Conservation (phyloP, 2,888 invertebrate species). For the Mythimna ferrago region DNA sequence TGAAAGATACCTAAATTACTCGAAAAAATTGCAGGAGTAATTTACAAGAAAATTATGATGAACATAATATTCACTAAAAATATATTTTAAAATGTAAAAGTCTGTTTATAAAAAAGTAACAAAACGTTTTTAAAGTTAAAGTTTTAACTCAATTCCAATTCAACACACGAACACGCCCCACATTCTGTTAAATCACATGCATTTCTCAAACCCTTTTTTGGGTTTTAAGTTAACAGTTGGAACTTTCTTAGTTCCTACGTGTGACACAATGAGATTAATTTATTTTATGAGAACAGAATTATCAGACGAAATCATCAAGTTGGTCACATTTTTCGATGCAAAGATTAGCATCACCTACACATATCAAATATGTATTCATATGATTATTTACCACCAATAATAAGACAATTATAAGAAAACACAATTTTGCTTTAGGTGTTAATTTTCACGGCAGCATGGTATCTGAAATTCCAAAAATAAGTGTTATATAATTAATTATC, state of each 20-base stretch:
- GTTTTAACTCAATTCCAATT: conserved; percentile 57
- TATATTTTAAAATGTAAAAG: conserved; percentile 1
- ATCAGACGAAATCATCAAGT: background rate
- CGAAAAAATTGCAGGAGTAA: background rate
- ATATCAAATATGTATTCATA: no score
- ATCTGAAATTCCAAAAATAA: background rate
- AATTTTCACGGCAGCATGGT: no score
- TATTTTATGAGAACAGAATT: conserved; percentile 10
- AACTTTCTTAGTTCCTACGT: conserved; percentile 40
- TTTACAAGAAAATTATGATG: background rate
- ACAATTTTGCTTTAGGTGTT: no score
- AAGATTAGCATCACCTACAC: no score
- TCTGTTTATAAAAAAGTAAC: conserved; percentile 1
- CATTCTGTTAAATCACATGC: conserved; percentile 59
- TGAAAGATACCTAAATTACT: no score
- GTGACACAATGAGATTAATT: conserved; percentile 44
- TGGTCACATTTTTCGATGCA: background rate
- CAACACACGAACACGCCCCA: conserved; percentile 59
- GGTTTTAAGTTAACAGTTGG: conserved; percentile 38
- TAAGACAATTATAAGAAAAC: background rate
- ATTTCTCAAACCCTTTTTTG: conserved; percentile 53
- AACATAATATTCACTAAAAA: background rate
- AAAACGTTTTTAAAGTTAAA: conserved; percentile 6
- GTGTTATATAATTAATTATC: background rate
- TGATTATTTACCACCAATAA: no score